Percentiles rank a stretch among this genome's conserved stretches.
Conservation (phyloP, 2,888 invertebrate species). For the Pyrochroa serraticornis region DNA sequence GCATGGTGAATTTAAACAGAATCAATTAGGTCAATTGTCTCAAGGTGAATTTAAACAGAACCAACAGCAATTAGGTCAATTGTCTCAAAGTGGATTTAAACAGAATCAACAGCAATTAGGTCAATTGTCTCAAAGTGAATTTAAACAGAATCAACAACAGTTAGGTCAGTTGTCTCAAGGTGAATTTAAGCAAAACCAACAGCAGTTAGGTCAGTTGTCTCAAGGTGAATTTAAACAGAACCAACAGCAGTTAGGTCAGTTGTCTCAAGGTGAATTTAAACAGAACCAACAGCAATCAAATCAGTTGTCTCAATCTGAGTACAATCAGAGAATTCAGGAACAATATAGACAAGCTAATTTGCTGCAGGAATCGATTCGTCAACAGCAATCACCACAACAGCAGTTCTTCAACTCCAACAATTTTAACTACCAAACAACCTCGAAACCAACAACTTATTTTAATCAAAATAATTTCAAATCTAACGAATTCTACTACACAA, state of each 20-base stretch:
- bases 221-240: constrained; percentile 30
- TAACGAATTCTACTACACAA: constrained; percentile 10
- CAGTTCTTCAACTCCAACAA: constrained; percentile 6
- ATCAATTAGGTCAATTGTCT: constrained; percentile 25
- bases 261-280: not conserved
- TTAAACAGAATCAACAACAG: too few species aligned
- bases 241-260: constrained; percentile 22
- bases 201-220: constrained; percentile 30
- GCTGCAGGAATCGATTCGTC: constrained; percentile 30
- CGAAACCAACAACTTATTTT: constrained; percentile 22
- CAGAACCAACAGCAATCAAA: constrained; percentile 31
- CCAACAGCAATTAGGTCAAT: constrained; percentile 29
- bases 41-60: constrained; percentile 55
- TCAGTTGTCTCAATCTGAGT: constrained; percentile 40
- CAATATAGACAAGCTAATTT: constrained; percentile 36
- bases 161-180: constrained; percentile 8
- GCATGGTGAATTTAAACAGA: constrained; percentile 2
- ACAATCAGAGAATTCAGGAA: constrained; percentile 56
- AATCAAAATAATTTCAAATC: constrained; percentile 38
- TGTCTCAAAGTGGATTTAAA: too few species aligned
- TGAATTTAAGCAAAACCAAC: constrained; percentile 17
- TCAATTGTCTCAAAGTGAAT: too few species aligned
- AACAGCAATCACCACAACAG: not conserved
- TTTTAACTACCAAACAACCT: constrained; percentile 6
- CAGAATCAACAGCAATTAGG: constrained; percentile 24